A percentile compares a stretch with the other conserved stretches of the same genome.
phyloP scores from a whole-genome alignment of 1,140 invertebrate genomes.

The Calephelis virginiensis region DNA sequence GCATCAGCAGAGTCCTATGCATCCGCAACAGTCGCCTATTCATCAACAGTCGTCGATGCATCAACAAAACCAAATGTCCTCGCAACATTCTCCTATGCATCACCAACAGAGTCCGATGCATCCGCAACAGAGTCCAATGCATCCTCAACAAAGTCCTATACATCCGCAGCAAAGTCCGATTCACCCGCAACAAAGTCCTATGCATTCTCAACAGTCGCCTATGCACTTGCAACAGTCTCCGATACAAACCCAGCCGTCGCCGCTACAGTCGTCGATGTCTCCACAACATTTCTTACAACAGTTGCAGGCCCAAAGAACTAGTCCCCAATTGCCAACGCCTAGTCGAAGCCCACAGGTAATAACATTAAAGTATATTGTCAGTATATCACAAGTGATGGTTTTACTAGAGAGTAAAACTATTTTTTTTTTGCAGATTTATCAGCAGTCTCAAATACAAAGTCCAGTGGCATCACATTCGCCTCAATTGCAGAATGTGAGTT shows the following conservation, averaged over 20 bases:
- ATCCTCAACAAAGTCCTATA: conserved; percentile 67
- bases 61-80: conserved; percentile 62
- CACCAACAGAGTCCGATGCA: conserved; percentile 60
- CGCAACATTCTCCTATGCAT: conserved; percentile 54
- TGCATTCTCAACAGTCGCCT: conserved; percentile 65
- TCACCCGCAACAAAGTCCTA: conserved; percentile 63
- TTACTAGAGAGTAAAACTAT: background rate
- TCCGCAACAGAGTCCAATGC: conserved; percentile 62
- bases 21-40: conserved; percentile 74
- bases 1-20: conserved; percentile 72
- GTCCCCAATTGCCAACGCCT: conserved; percentile 71
- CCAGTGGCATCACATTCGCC: conserved; percentile 74
- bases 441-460: conserved; percentile 75
- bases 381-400: background rate
- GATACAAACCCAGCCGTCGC: conserved; percentile 78
- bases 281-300: conserved; percentile 71
- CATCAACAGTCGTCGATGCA: conserved; percentile 73
- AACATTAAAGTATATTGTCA: conserved; percentile 19
- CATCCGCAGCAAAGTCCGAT: conserved; percentile 73
- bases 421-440: conserved; percentile 62
- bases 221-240: conserved; percentile 74
- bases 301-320: conserved; percentile 67
- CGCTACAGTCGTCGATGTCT: conserved; percentile 74
- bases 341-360: conserved; percentile 73
- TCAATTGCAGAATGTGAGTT: conserved; percentile 69